These are phyloP conservation scores for Hemicentrotus pulcherrimus DNA, from an alignment of 35 echinoderm and acorn worm genomes.

Conservation along the genomic window DNA sequence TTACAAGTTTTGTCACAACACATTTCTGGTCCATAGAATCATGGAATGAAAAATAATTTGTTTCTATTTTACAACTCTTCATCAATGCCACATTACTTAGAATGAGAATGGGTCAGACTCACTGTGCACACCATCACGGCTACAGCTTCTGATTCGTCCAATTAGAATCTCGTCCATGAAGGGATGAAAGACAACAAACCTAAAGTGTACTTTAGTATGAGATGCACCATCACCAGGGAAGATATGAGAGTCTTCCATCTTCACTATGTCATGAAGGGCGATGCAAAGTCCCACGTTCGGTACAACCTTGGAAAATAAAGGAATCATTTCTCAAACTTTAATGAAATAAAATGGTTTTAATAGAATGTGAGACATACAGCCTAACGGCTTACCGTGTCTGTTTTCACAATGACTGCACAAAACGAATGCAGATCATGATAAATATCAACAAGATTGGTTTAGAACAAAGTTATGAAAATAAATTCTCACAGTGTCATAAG, in stretches of 20 bases:
- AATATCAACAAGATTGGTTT: too few relatives aligned
- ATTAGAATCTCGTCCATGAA: slow-evolving; percentile 94
- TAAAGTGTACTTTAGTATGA: slow-evolving; percentile 95
- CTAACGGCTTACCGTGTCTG: background rate
- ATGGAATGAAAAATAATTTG: too few relatives aligned
- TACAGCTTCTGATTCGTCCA: slow-evolving; percentile 90
- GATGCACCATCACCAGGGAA: slow-evolving; percentile 97
- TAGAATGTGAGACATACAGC: background rate
- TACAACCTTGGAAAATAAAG: slow-evolving; percentile 73
- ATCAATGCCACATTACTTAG: too few relatives aligned
- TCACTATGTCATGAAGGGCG: slow-evolving; percentile 92
- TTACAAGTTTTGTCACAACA: too few relatives aligned
- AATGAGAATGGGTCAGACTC: background rate
- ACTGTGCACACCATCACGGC: slow-evolving; percentile 96
- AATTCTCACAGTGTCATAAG: too few relatives aligned
- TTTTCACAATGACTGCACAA: background rate
- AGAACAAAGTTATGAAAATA: too few relatives aligned
- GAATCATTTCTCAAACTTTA: background rate
- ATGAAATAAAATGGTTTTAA: background rate
- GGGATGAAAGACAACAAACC: slow-evolving; percentile 90
- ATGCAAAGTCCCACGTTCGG: slow-evolving; percentile 97
- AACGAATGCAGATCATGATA: background rate
- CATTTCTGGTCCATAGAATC: too few relatives aligned
- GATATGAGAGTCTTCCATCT: slow-evolving; percentile 92
- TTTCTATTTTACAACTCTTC: too few relatives aligned